phyloP scores from a whole-genome alignment of 2,888 invertebrate genomes.

The Leptura quadrifasciata region DNA sequence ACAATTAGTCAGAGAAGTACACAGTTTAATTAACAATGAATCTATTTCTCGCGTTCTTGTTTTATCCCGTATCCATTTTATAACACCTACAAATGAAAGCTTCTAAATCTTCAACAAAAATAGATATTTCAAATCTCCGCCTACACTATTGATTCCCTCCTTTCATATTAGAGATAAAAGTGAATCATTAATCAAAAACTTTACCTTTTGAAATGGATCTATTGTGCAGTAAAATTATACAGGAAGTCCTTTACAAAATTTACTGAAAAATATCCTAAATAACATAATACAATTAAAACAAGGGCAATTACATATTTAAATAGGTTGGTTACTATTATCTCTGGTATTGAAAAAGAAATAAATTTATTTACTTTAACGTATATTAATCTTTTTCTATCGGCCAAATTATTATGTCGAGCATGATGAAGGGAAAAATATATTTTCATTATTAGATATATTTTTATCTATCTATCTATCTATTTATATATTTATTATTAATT shows the following conservation, averaged over 20 bases:
- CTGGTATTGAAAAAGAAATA: background rate
- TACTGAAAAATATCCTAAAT: background rate
- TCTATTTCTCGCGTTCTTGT: background rate
- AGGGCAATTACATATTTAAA: background rate
- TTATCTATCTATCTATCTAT: no score
- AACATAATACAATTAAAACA: background rate
- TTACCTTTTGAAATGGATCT: background rate
- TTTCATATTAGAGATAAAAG: constrained; percentile 7
- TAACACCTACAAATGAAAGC: background rate
- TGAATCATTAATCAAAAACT: constrained; percentile 4
- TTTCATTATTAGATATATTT: no score
- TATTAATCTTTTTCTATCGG: no score
- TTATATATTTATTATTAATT: no score
- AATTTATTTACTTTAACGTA: background rate
- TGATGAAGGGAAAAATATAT: no score
- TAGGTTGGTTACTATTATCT: no score
- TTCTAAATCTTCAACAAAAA: background rate
- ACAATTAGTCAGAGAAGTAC: no score
- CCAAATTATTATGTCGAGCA: no score
- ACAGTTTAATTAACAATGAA: background rate
- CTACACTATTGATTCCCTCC: constrained; percentile 7
- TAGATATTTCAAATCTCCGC: constrained; percentile 2
- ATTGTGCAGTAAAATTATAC: constrained; percentile 3
- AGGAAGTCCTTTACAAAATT: background rate
- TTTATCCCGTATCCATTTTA: background rate